Conservation (phyloP, 2,888 invertebrate species). For the Tyria jacobaeae region DNA sequence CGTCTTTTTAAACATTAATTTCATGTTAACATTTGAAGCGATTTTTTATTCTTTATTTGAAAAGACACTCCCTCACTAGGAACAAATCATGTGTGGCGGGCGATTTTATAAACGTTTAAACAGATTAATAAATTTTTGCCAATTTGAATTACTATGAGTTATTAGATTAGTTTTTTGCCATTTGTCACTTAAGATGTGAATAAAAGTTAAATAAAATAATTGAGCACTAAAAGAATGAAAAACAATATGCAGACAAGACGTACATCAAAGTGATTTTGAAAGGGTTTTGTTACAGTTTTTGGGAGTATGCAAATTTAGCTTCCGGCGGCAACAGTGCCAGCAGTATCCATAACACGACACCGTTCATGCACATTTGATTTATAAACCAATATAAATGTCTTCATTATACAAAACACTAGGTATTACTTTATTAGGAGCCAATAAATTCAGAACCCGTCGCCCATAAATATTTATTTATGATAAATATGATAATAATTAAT, state of each 20-base stretch:
- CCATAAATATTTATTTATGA: slow-evolving; percentile 76
- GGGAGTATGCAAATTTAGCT: neutral
- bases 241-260: too few relatives aligned
- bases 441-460: slow-evolving; percentile 64
- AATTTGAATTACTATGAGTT: too few relatives aligned
- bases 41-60: slow-evolving; percentile 1
- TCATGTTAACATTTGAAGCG: neutral
- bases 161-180: too few relatives aligned
- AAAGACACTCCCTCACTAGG: too few relatives aligned
- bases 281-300: neutral
- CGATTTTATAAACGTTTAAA: too few relatives aligned
- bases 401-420: slow-evolving; percentile 54
- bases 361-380: slow-evolving; percentile 48
- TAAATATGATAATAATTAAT: slow-evolving; percentile 70
- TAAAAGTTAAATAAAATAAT: too few relatives aligned
- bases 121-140: too few relatives aligned
- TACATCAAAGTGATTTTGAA: too few relatives aligned
- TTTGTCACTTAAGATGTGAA: too few relatives aligned
- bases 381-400: slow-evolving; percentile 59
- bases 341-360: slow-evolving; percentile 20
- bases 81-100: too few relatives aligned
- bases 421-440: slow-evolving; percentile 48
- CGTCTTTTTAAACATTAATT: slow-evolving; percentile 5
- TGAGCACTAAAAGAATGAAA: too few relatives aligned
- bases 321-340: slow-evolving; percentile 18